Percentiles rank a stretch among this genome's conserved stretches.
phyloP scores from a whole-genome alignment of 2,797 vertebrate species.

The Chloroceryle inda region DNA sequence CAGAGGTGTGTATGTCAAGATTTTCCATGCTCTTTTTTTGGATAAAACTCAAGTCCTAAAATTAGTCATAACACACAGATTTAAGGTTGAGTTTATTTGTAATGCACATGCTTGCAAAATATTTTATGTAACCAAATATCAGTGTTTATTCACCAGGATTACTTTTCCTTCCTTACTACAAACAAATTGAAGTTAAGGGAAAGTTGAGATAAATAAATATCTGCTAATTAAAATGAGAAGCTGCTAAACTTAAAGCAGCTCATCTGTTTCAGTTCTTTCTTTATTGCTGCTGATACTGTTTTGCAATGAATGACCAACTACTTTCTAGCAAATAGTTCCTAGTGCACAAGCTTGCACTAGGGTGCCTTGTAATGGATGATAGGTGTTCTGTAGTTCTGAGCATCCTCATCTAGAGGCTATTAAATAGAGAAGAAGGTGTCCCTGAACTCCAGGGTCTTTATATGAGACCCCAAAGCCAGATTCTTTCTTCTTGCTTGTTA shows the following conservation, averaged over 20 bases:
- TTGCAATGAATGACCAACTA: not conserved
- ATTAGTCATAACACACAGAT: constrained; percentile 14
- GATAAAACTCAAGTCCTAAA: constrained; percentile 45
- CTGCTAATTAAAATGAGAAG: not conserved
- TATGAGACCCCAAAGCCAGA: not conserved
- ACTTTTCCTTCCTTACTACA: not conserved
- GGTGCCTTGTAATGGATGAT: not conserved
- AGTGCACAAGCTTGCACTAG: not conserved
- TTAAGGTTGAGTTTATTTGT: constrained; percentile 54
- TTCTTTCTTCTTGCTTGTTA: not conserved
- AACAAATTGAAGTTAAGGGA: not conserved
- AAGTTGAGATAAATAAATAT: not conserved
- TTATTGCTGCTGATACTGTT: not conserved
- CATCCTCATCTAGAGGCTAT: not conserved
- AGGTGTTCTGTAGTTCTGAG: not conserved
- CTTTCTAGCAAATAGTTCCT: not conserved
- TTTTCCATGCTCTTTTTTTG: constrained; percentile 41
- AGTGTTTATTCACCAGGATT: not conserved
- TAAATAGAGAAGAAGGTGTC: not conserved
- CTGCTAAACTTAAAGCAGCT: not conserved
- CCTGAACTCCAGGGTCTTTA: not conserved
- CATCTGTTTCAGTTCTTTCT: not conserved
- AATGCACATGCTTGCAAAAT: not conserved
- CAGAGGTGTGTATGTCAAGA: constrained; percentile 16
- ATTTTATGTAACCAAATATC: constrained; percentile 42